Evolutionary conservation across 2,113 vertebrate genomes (phyloP).

Genomic region (Nipponia nippon): DNA sequence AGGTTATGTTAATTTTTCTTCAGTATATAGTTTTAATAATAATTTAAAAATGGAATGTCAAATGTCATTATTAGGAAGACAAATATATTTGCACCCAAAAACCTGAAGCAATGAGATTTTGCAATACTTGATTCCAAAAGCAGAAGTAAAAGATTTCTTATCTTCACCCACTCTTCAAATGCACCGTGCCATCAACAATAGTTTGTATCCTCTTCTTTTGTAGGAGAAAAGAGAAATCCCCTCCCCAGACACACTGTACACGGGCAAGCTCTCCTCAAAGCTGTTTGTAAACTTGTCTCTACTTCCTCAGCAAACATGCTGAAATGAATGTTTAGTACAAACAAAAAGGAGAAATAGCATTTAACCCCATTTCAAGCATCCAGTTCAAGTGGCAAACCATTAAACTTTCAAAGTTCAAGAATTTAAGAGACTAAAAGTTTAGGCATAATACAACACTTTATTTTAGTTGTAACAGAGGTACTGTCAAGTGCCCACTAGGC

Average conservation of each 20-base stretch:
- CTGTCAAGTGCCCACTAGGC: not conserved
- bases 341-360: not conserved
- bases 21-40: not conserved
- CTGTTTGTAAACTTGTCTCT: not conserved
- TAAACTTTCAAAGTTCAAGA: not conserved
- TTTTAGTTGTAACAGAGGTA: not conserved
- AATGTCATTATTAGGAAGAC: not conserved
- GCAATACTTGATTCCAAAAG: not conserved
- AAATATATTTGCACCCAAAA: not conserved
- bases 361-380: not conserved
- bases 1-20: not conserved
- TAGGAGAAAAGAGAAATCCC: not conserved
- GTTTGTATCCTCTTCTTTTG: not conserved
- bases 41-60: rapidly evolving
- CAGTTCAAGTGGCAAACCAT: not conserved
- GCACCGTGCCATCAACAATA: not conserved
- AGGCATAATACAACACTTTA: not conserved
- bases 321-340: not conserved
- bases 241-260: not conserved
- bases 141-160: not conserved
- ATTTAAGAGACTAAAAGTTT: not conserved
- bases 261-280: not conserved
- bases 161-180: not conserved
- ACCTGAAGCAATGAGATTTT: not conserved
- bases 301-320: not conserved